Conservation (phyloP, 1,140 invertebrate genomes). For the Medauroidea extradentata region DNA sequence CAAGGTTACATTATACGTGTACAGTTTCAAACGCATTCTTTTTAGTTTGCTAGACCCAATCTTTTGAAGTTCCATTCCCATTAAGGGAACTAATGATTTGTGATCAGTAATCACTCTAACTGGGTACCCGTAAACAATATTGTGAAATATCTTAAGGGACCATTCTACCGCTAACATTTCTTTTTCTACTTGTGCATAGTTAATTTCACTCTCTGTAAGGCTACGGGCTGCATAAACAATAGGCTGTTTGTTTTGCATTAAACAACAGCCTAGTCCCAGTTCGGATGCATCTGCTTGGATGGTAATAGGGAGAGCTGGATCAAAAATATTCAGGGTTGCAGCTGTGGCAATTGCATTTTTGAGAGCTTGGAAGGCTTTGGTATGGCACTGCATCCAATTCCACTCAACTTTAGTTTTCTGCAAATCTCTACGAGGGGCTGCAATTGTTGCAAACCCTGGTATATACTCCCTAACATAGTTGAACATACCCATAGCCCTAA, state of each 20-base stretch:
- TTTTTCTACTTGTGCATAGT: constrained; percentile 37
- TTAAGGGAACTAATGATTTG: constrained; percentile 30
- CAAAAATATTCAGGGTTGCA: constrained; percentile 25
- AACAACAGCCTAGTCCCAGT: constrained; percentile 25
- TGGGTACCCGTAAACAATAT: constrained; percentile 31
- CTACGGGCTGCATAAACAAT: constrained; percentile 37
- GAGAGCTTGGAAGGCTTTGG: constrained; percentile 18
- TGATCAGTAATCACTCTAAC: constrained; percentile 38
- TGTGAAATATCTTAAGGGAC: constrained; percentile 31
- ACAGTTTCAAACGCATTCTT: too few species aligned
- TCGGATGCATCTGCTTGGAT: constrained; percentile 34
- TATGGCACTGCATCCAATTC: constrained; percentile 17
- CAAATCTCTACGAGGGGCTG: constrained; percentile 16
- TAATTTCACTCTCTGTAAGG: constrained; percentile 31
- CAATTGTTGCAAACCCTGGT: constrained; percentile 17
- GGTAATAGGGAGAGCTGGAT: constrained; percentile 22
- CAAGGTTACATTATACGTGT: constrained; percentile 14
- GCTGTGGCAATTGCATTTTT: constrained; percentile 22
- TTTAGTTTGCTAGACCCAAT: too few species aligned
- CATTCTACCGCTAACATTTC: constrained; percentile 32
- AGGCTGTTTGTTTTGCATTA: constrained; percentile 34
- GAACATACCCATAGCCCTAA: constrained; percentile 35
- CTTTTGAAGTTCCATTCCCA: too few species aligned
- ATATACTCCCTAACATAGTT: constrained; percentile 33
- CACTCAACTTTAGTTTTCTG: constrained; percentile 20